Percentiles rank a stretch among this genome's conserved stretches.
phyloP scores from a whole-genome alignment of 35 echinoderm and acorn worm species.

The Lytechinus pictus region DNA sequence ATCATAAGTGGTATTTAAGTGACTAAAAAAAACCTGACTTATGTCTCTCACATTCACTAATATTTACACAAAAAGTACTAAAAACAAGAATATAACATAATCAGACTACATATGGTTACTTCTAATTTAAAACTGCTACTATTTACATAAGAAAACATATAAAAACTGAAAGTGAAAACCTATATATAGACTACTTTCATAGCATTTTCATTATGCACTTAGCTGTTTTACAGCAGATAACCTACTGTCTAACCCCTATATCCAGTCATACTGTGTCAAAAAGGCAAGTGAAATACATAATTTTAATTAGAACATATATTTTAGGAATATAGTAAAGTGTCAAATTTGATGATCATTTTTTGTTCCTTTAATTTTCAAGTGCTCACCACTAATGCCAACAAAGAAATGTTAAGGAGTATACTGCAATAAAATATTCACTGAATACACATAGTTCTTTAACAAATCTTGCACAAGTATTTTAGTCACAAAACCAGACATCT shows the following conservation, averaged over 20 bases:
- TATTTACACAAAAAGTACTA: conserved; percentile 12
- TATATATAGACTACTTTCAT: background rate
- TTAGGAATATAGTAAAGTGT: background rate
- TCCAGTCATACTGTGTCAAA: background rate
- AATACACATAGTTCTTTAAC: background rate
- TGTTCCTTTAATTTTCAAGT: background rate
- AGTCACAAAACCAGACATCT: background rate
- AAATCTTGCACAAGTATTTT: background rate
- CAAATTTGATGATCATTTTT: background rate
- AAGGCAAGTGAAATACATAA: background rate
- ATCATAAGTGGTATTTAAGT: background rate
- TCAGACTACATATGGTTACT: background rate
- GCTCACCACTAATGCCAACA: background rate
- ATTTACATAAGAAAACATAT: background rate
- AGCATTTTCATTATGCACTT: background rate
- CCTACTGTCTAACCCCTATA: background rate
- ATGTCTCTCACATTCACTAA: background rate
- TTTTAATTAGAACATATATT: background rate
- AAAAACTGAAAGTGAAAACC: background rate
- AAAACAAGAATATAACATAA: conserved; percentile 2
- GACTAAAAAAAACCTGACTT: background rate
- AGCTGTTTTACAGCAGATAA: background rate
- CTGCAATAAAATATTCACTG: background rate
- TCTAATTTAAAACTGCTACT: background rate
- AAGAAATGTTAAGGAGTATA: background rate